phyloP scores from a whole-genome alignment of 1,140 invertebrate species.

The Glossosoma conforme region DNA sequence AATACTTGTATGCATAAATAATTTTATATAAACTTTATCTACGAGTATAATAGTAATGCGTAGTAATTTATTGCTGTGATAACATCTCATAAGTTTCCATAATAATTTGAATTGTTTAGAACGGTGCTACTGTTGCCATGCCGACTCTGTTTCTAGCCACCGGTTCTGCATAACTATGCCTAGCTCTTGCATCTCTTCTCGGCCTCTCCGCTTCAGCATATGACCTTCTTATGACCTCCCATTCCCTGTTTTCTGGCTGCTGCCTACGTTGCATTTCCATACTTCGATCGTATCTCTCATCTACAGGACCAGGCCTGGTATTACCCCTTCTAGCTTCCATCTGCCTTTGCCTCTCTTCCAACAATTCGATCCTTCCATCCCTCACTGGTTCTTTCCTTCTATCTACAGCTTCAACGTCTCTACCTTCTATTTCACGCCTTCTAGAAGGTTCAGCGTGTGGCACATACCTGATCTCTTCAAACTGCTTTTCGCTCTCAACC shows the following conservation, averaged over 20 bases:
- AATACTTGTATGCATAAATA: no score
- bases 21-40: no score
- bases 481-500: constrained; percentile 31
- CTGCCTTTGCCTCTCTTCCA: constrained; percentile 46
- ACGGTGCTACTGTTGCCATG: constrained; percentile 41
- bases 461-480: constrained; percentile 30
- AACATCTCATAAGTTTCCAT: no score
- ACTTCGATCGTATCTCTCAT: constrained; percentile 36
- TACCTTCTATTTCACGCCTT: constrained; percentile 21
- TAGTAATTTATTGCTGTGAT: no score
- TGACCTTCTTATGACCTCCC: constrained; percentile 28
- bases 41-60: no score
- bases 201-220: constrained; percentile 38
- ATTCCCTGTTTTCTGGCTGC: constrained; percentile 42
- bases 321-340: constrained; percentile 42
- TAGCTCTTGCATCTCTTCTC: constrained; percentile 44
- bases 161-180: constrained; percentile 49
- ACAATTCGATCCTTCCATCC: constrained; percentile 46
- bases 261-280: constrained; percentile 44
- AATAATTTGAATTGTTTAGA: constrained; percentile 35
- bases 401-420: constrained; percentile 12
- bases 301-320: constrained; percentile 34
- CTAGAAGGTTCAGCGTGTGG: constrained; percentile 24
- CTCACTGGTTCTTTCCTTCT: constrained; percentile 39
- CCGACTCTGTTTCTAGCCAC: constrained; percentile 45